Conservation (phyloP, 2,797 vertebrate species). For the Cynodonichthys magdalenae region DNA sequence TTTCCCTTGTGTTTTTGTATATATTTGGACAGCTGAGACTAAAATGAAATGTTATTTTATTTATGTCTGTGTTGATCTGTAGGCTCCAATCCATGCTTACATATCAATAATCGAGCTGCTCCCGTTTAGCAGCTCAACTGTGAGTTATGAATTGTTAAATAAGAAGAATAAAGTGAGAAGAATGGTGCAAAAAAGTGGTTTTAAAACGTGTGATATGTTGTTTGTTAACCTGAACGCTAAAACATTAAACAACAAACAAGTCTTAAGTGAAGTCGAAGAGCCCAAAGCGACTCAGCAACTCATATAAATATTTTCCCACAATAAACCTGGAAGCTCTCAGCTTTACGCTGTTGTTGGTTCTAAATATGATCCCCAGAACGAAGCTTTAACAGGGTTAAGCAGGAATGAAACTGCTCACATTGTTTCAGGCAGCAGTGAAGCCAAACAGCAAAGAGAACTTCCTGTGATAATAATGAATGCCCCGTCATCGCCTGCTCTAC, state of each 20-base stretch:
- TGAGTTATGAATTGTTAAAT: not conserved
- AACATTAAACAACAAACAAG: not conserved
- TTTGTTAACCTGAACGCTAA: not conserved
- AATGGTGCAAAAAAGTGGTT: no score
- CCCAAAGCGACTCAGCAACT: conserved; percentile 9
- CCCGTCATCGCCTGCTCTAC: conserved; percentile 38
- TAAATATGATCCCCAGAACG: conserved; percentile 5
- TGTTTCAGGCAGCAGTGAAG: conserved; percentile 38
- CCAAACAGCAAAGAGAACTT: conserved; percentile 42
- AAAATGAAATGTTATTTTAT: not conserved
- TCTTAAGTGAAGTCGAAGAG: not conserved
- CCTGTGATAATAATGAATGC: conserved; percentile 52
- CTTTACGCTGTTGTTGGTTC: conserved; percentile 10
- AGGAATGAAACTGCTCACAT: conserved; percentile 22
- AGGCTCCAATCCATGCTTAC: no score
- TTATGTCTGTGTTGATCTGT: not conserved
- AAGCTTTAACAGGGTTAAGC: conserved; percentile 19
- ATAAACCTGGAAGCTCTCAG: conserved; percentile 17
- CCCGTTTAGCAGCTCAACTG: not conserved
- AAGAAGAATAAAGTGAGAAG: not conserved
- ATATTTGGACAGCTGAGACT: no score
- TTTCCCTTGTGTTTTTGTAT: no score
- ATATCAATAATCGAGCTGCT: no score
- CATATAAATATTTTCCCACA: conserved; percentile 35
- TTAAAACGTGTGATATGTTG: no score